These are phyloP conservation scores for Protophormia terraenovae DNA, from an alignment of 2,888 invertebrate genomes.

Conservation along the genomic window DNA sequence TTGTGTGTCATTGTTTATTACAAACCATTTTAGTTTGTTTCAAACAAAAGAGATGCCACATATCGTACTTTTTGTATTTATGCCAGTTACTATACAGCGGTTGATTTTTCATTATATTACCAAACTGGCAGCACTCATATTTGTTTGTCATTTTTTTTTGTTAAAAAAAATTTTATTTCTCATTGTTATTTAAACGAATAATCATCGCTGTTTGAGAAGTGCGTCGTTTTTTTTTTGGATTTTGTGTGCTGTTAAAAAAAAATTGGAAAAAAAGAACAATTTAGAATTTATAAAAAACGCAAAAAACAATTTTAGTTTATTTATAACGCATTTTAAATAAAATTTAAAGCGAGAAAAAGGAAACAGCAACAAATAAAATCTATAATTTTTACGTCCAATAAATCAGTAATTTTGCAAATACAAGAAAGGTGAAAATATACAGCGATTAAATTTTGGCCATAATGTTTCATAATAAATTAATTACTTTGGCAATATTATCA, in stretches of 20 bases:
- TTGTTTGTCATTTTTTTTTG: slow-evolving; percentile 39
- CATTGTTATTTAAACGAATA: slow-evolving; percentile 57
- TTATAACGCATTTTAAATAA: slow-evolving; percentile 38
- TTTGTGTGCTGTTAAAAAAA: slow-evolving; percentile 36
- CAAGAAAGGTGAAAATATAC: slow-evolving; percentile 14
- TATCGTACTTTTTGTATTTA: too few relatives aligned
- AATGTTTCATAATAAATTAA: slow-evolving; percentile 74
- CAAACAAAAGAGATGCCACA: too few relatives aligned
- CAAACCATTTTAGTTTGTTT: too few relatives aligned
- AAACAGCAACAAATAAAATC: neutral
- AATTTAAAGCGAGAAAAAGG: neutral
- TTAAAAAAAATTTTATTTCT: slow-evolving; percentile 30
- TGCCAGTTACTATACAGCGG: neutral
- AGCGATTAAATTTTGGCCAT: slow-evolving; percentile 46
- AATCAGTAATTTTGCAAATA: slow-evolving; percentile 19
- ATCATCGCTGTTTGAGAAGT: slow-evolving; percentile 26
- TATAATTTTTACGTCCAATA: neutral
- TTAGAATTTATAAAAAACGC: slow-evolving; percentile 30
- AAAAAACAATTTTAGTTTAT: slow-evolving; percentile 11
- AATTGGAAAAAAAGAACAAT: slow-evolving; percentile 19
- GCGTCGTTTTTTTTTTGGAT: slow-evolving; percentile 10
- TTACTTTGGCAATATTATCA: slow-evolving; percentile 71
- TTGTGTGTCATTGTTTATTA: too few relatives aligned
- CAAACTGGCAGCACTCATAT: slow-evolving; percentile 11
- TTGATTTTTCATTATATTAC: neutral